phyloP scores from a whole-genome alignment of 2,797 vertebrate species.

The Euphonia xanthogaster region DNA sequence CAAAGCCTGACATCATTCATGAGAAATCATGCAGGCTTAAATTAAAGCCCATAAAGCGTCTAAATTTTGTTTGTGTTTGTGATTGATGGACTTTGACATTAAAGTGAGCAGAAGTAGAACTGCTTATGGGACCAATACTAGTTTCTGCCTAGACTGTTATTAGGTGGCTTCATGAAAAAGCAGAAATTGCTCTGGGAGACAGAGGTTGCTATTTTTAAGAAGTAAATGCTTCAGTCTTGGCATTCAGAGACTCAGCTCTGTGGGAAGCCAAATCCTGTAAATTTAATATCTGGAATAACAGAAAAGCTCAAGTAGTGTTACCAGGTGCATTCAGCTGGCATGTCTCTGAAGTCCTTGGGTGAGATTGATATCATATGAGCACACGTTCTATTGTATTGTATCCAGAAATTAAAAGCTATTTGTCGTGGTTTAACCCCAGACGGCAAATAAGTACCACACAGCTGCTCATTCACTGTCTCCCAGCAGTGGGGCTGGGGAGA shows the following conservation, averaged over 20 bases:
- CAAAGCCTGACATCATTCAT: background rate
- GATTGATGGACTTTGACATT: background rate
- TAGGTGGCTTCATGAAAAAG: background rate
- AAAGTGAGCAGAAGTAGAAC: constrained; percentile 3
- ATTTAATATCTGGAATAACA: constrained; percentile 15
- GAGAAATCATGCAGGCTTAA: background rate
- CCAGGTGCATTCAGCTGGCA: constrained; percentile 19
- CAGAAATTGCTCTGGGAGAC: background rate
- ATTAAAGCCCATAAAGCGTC: background rate
- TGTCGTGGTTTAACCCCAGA: background rate
- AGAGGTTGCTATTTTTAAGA: constrained; percentile 17
- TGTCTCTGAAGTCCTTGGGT: background rate
- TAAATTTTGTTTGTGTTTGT: constrained; percentile 1
- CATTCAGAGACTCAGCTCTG: background rate
- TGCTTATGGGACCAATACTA: background rate
- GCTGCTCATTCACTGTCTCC: background rate
- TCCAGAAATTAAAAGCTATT: constrained; percentile 37
- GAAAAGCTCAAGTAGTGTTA: constrained; percentile 1
- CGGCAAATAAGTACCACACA: background rate
- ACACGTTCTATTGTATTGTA: background rate
- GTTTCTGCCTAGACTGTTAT: constrained; percentile 22
- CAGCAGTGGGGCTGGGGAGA: background rate
- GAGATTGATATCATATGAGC: background rate
- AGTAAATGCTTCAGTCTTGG: background rate
- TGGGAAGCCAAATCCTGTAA: constrained; percentile 15